phyloP scores from a whole-genome alignment of 1,140 invertebrate genomes.

The Mizuhopecten yessoensis region DNA sequence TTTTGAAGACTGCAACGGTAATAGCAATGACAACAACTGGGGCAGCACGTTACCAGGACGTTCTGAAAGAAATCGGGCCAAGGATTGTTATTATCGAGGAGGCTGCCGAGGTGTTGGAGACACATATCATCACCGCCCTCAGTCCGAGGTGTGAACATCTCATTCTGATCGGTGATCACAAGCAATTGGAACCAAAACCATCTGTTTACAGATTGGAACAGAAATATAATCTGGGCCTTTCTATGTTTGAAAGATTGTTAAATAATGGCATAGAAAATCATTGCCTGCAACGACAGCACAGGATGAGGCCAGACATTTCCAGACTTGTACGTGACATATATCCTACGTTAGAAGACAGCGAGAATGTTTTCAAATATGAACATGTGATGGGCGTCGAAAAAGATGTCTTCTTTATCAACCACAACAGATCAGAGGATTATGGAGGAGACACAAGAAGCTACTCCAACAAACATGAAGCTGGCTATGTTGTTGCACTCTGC shows the following conservation, averaged over 20 bases:
- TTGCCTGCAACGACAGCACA: conserved; percentile 75
- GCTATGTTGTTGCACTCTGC: conserved; percentile 76
- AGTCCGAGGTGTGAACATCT: conserved; percentile 90
- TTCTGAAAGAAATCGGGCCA: conserved; percentile 74
- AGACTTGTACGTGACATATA: conserved; percentile 82
- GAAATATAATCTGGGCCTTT: conserved; percentile 82
- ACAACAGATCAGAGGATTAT: conserved; percentile 73
- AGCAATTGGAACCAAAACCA: conserved; percentile 84
- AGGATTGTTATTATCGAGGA: conserved; percentile 81
- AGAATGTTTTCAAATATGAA: conserved; percentile 75
- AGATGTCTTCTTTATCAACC: conserved; percentile 83
- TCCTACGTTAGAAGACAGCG: conserved; percentile 77
- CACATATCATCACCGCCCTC: conserved; percentile 83
- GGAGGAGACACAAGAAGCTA: conserved; percentile 78
- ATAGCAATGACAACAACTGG: conserved; percentile 83
- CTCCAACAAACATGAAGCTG: conserved; percentile 79
- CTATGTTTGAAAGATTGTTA: conserved; percentile 82
- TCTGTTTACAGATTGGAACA: conserved; percentile 79
- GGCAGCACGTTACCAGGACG: conserved; percentile 74
- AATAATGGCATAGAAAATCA: conserved; percentile 78
- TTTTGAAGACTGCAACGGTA: conserved; percentile 76
- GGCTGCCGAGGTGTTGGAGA: conserved; percentile 81
- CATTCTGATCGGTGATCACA: conserved; percentile 91
- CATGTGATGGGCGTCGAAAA: conserved; percentile 78
- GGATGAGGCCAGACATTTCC: conserved; percentile 81